These are phyloP conservation scores for Melangyna quadrimaculata DNA, from an alignment of 2,888 invertebrate genomes.

Conservation along the genomic window DNA sequence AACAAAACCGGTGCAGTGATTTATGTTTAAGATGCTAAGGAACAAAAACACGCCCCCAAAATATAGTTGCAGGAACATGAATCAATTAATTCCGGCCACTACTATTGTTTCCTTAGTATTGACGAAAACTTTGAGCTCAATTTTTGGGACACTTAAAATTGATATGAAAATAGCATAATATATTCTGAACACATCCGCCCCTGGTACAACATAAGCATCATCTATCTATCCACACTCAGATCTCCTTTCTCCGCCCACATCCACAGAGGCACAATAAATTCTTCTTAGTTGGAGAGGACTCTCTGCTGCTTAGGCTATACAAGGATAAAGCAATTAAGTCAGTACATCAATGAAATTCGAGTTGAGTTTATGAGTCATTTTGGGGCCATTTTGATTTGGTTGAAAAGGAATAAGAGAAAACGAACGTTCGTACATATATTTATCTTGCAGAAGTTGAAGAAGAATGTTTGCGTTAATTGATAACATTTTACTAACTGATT, in stretches of 20 bases:
- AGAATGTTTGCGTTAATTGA: conserved; percentile 28
- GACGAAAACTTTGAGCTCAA: too few relatives aligned
- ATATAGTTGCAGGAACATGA: too few relatives aligned
- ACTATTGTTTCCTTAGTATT: too few relatives aligned
- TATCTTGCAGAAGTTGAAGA: neutral
- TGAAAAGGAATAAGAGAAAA: neutral
- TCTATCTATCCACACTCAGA: neutral
- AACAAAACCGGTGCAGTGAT: too few relatives aligned
- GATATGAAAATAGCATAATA: too few relatives aligned
- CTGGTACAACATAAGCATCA: neutral
- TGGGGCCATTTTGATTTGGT: conserved; percentile 22
- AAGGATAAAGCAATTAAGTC: conserved; percentile 21
- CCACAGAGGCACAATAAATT: conserved; percentile 55
- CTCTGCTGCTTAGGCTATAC: conserved; percentile 5
- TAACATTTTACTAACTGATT: conserved; percentile 45
- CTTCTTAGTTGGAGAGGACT: neutral
- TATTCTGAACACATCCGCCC: neutral
- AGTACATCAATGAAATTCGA: conserved; percentile 60
- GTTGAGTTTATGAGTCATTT: conserved; percentile 50
- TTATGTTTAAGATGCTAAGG: too few relatives aligned
- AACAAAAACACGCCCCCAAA: too few relatives aligned
- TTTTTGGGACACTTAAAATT: too few relatives aligned
- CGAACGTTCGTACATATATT: neutral
- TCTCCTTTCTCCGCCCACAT: neutral
- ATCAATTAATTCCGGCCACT: too few relatives aligned